Evolutionary conservation across 2,888 invertebrate genomes (phyloP), one percentile per base, ranked within the genome.

Genomic region (Cataglyphis altisquamis): DNA sequence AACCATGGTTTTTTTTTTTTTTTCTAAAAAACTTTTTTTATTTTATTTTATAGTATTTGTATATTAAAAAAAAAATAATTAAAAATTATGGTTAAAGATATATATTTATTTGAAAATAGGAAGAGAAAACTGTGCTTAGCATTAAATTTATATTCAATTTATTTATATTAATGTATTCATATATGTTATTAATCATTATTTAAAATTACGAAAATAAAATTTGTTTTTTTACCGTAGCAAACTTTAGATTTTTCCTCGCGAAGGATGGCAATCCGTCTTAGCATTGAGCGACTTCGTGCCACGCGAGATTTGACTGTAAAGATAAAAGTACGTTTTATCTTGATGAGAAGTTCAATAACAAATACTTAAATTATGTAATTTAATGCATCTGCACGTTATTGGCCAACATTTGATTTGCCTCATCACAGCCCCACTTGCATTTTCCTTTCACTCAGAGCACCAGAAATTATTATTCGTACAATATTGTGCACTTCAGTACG

Each of bases 181-280:
- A 70, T 55, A 70, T 32, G 36, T 18, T 63, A 32, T 63, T 32
- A 18, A 32, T 41, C 41, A 18, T 39, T 12, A 64, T 72, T 41
- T 73, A 70, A 52, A 45, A 32, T 70, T 67, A 67, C 48, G 63
- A 63, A 36, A 66, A 10, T 52, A 25, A 75, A 57, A 29, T 41
- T 12, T 12, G 39, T 48, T 68, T 1, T 25, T 90, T 87, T 89
- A 94, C 94, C 94, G 62, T 90, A 94, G 87, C 94, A 94, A 63
- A 94, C 82, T 91, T 92, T 93, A 0, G 92, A 87, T 45, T 92
- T 91, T 25, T 93, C 93, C n/a, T 92, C 91, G 0, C 92, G 93
- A 74, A 81, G 82, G 57, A 87, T 66, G 21, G 86, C 90, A 39
- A 91, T 86, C 82, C 93, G 91, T 2, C 89, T 83, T 5, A 88